phyloP scores from a whole-genome alignment of 1,140 invertebrate species.

The Acromyrmex charruanus region DNA sequence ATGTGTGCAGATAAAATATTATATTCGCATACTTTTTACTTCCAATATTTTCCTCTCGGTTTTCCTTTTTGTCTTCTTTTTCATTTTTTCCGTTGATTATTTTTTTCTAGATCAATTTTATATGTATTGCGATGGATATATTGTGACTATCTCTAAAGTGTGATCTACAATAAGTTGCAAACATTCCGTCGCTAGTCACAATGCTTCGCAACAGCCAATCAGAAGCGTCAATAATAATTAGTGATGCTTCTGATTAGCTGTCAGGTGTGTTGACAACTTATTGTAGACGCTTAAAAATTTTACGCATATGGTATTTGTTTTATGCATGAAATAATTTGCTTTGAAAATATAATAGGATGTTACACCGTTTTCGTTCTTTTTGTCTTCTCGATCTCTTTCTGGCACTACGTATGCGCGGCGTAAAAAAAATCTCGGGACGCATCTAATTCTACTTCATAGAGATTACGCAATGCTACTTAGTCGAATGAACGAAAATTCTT shows the following conservation, averaged over 20 bases:
- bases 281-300: not conserved
- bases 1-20: not conserved
- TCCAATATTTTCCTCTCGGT: not conserved
- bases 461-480: slow-evolving; percentile 40
- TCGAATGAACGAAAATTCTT: slow-evolving; percentile 35
- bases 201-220: too few species aligned
- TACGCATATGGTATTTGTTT: not conserved
- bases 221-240: too few species aligned
- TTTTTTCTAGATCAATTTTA: not conserved
- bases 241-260: too few species aligned
- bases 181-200: too few species aligned
- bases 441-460: slow-evolving; percentile 37
- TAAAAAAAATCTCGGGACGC: not conserved
- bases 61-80: not conserved
- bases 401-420: not conserved
- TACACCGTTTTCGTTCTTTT: not conserved
- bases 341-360: not conserved
- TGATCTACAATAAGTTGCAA: too few species aligned
- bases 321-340: not conserved
- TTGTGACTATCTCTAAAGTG: not conserved
- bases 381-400: not conserved
- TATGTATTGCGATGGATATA: not conserved
- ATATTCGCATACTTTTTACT: not conserved
- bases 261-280: too few species aligned
- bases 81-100: not conserved